Evolutionary conservation across 2,113 vertebrate species (phyloP), one percentile per base, ranked within the genome.

Genomic region (Chaenocephalus aceratus): DNA sequence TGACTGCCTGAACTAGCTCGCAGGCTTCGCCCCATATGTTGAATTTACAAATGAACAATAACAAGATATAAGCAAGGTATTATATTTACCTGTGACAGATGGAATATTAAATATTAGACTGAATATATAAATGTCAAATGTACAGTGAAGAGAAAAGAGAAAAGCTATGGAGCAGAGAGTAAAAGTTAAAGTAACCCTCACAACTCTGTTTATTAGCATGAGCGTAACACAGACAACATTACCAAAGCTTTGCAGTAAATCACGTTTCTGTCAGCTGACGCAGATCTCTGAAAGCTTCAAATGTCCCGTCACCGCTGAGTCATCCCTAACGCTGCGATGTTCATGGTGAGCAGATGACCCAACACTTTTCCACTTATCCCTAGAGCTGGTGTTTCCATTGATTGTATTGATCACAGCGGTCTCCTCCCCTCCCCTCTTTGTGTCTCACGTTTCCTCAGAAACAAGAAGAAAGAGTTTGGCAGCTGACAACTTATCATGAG

Each of bases 341-440:
- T 0, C 53, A 6, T 48, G 41, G 36, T 41, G 36, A 67, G 56
- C 71, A 60, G 48, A 49, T 60, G 62, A 72, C 18, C 21, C 6
- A 30, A 75, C 64, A 49, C 49, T 8, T 54, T 7, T 9, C 44
- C 23, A 56, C 61, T 58, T 10, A 51, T 16, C 44, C 26, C 53
- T 56, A 72, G 58, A 87, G 74, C 53, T 69, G 66, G 21, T 77
- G 45, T 57, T 46, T 77, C 1, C 53, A 82, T 86, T 88, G 88
- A 86, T 80, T 44, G 34, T 80, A 88, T 86, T 86, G 84, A 88
- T 82, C 21, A 41, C 26, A 26, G 11, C 21, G 34, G 45, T 21
- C 18, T 45, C 26, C 30, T 2, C 23, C n/a, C 48, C 41, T 10
- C 26, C 64, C 48, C 14, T 30, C 15, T 69, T 41, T 51, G 30